phyloP scores from a whole-genome alignment of 2,888 invertebrate genomes.

The Notodonta ziczac region DNA sequence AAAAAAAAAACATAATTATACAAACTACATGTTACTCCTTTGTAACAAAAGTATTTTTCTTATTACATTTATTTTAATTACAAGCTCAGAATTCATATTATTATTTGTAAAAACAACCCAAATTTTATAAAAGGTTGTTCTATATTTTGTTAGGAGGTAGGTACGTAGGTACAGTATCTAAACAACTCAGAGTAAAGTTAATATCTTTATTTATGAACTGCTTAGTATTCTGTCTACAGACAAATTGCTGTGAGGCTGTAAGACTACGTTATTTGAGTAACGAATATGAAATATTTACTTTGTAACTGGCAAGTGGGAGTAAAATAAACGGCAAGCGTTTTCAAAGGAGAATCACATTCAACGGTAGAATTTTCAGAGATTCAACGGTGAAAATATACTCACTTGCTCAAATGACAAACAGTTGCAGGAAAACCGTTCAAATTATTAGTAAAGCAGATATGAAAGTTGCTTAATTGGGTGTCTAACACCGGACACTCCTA shows the following conservation, averaged over 20 bases:
- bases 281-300: conserved; percentile 5
- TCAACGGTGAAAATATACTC: background rate
- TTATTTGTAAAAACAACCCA: background rate
- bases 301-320: conserved; percentile 4
- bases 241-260: conserved; percentile 6
- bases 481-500: background rate
- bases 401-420: background rate
- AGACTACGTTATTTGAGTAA: conserved; percentile 14
- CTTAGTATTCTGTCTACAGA: conserved; percentile 9
- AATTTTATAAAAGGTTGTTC: background rate
- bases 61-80: background rate
- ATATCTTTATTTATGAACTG: conserved; percentile 6
- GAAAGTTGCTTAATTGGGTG: background rate
- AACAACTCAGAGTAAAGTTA: background rate
- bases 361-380: background rate
- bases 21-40: no score
- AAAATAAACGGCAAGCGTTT: background rate
- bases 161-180: background rate
- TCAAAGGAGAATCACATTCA: no score
- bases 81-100: background rate
- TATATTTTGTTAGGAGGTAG: background rate
- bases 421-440: background rate
- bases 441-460: background rate
- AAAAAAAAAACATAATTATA: no score
- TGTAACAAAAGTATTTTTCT: no score